Conservation (phyloP, 1,140 invertebrate species). For the Bombus consobrinus region DNA sequence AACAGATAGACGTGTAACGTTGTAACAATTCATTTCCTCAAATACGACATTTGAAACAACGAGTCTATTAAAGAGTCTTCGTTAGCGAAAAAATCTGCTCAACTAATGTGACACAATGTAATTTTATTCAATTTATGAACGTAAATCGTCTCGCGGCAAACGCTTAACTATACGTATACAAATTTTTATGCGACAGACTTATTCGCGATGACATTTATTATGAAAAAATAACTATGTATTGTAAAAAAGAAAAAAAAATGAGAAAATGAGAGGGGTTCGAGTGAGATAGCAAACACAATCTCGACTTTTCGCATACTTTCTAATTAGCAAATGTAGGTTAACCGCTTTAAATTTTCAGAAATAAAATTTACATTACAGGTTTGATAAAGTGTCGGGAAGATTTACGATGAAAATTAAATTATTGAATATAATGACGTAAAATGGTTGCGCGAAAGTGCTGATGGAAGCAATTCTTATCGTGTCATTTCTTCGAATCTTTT, state of each 20-base stretch:
- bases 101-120: too few species aligned
- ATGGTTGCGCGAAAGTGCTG: background rate
- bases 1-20: background rate
- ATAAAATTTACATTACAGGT: background rate
- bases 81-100: too few species aligned
- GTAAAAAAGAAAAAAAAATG: background rate
- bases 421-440: background rate
- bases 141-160: background rate
- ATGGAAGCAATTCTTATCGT: too few species aligned
- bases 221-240: background rate
- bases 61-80: too few species aligned
- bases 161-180: background rate
- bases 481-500: background rate
- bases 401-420: background rate
- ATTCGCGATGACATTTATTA: background rate
- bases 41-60: background rate
- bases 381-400: background rate
- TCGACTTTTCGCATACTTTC: background rate
- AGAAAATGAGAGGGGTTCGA: too few species aligned
- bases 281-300: background rate
- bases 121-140: too few species aligned
- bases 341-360: background rate
- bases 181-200: background rate
- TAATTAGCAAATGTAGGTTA: constrained; percentile 25
- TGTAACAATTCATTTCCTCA: background rate